Evolutionary conservation across 2,797 vertebrate species (phyloP).

Genomic region (Semotilus atromaculatus): DNA sequence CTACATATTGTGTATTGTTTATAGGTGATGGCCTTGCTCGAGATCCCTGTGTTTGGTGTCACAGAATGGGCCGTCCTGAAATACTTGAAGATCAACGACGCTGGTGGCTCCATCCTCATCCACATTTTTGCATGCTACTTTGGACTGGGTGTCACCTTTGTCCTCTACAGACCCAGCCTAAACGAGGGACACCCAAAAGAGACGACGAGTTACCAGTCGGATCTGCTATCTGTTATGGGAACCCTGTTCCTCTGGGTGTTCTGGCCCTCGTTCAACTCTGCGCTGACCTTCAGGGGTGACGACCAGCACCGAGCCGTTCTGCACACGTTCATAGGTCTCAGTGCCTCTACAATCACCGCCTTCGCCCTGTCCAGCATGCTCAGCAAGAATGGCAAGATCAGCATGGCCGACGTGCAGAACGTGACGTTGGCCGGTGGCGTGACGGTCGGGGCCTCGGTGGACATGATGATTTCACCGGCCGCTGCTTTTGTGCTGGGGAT

Average conservation of each 20-base stretch:
- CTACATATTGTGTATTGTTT: conserved; percentile 15
- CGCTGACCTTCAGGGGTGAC: conserved; percentile 76
- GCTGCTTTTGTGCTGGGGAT: conserved; percentile 79
- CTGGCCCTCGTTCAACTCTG: conserved; percentile 88
- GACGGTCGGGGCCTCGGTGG: conserved; percentile 80
- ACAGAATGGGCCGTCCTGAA: conserved; percentile 80
- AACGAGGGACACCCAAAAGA: conserved; percentile 76
- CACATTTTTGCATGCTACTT: conserved; percentile 90
- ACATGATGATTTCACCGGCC: conserved; percentile 81
- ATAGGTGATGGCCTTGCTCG: conserved; percentile 78
- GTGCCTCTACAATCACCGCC: conserved; percentile 79
- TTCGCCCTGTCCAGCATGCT: conserved; percentile 82
- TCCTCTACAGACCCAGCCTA: conserved; percentile 75
- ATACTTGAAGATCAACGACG: conserved; percentile 80
- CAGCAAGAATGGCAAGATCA: conserved; percentile 80
- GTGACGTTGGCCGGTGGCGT: conserved; percentile 86
- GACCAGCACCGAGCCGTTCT: conserved; percentile 84
- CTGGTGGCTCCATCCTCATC: conserved; percentile 85
- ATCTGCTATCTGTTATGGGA: conserved; percentile 82
- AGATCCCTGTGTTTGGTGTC: conserved; percentile 79
- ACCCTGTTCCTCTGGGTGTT: conserved; percentile 89
- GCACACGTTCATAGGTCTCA: conserved; percentile 86
- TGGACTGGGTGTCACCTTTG: conserved; percentile 81
- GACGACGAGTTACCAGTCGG: conserved; percentile 76
- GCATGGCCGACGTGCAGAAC: conserved; percentile 84